Percentiles rank a stretch among this genome's conserved stretches.
Evolutionary conservation across 2,797 vertebrate genomes (phyloP).

Genomic region (Gorsachius magnificus): DNA sequence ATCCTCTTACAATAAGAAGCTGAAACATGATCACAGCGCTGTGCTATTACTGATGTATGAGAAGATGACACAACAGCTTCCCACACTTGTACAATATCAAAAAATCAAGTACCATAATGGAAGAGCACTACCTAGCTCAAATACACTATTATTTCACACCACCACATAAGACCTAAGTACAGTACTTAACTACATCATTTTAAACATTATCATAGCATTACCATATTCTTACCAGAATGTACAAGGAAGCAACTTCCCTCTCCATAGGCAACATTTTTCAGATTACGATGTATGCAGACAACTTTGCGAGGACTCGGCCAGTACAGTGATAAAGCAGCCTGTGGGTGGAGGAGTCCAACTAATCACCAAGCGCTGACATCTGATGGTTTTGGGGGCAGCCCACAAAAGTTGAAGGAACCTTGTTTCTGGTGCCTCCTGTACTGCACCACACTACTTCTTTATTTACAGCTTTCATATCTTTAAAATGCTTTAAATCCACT

Average conservation of each 20-base stretch:
- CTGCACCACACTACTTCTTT: background rate
- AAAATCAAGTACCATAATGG: background rate
- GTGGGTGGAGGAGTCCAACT: background rate
- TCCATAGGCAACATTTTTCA: background rate
- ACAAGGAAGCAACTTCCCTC: background rate
- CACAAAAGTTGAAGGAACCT: background rate
- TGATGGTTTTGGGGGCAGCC: background rate
- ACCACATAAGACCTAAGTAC: background rate
- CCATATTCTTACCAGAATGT: background rate
- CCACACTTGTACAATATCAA: background rate
- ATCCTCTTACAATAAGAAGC: background rate
- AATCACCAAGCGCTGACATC: background rate
- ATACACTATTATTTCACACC: rapidly evolving
- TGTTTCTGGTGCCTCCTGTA: background rate
- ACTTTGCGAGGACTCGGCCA: rapidly evolving
- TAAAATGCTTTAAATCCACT: background rate
- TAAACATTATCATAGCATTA: background rate
- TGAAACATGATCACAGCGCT: background rate
- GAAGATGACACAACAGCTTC: background rate
- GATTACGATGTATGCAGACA: background rate
- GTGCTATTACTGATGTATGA: background rate
- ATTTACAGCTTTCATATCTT: background rate
- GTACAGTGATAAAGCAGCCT: background rate
- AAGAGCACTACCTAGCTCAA: background rate
- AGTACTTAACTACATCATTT: background rate